Evolutionary conservation across 2,797 vertebrate genomes (phyloP), one percentile per base, ranked within the genome.

Genomic region (Spinus olivaceus): DNA sequence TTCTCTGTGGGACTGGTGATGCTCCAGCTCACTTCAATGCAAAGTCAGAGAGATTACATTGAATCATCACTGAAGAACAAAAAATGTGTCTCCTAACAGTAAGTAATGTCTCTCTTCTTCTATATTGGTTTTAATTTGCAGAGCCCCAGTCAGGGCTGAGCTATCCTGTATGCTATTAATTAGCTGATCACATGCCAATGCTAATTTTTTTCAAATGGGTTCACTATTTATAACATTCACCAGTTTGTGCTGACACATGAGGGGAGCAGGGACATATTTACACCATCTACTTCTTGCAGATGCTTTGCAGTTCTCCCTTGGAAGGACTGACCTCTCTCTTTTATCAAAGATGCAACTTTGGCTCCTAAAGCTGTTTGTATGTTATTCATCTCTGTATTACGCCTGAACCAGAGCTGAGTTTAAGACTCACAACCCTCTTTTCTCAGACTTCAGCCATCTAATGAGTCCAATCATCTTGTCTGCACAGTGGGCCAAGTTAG

Each of bases 171-270:
- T 93, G 94, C 80, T 94, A 84, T 90, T 96, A 93, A 90, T 96
- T 96, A 96, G 79, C 61, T 76, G 89, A 92, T 95, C 94, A 95
- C 91, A 92, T 88, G 91, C 70, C 87, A 76, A 37, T 47, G 85
- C 41, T 94, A 94, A 97, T 94, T 91, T 94, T 93, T 96, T 96
- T 95, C 95, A 88, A 96, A 89, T 94, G 94, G 63, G 37, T 91
- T 93, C 76, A 42, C 91, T 96, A 95, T 97, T 96, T 95, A 94
- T 95, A 95, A 92, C 8, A 27, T 63, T 95, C 33, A 44, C 35
- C 47, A 65, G 47, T 91, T 81, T 95, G 57, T 81, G 77, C 35
- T 0, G 14, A 76, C 69, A 78, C 23, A 92, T 3, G 8, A 91
- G 13, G 53, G 56, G 50, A 91, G 63, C 72, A 87, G 42, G 69